Evolutionary conservation across 2,888 invertebrate species (phyloP).

Genomic region (Coelinius sp.): DNA sequence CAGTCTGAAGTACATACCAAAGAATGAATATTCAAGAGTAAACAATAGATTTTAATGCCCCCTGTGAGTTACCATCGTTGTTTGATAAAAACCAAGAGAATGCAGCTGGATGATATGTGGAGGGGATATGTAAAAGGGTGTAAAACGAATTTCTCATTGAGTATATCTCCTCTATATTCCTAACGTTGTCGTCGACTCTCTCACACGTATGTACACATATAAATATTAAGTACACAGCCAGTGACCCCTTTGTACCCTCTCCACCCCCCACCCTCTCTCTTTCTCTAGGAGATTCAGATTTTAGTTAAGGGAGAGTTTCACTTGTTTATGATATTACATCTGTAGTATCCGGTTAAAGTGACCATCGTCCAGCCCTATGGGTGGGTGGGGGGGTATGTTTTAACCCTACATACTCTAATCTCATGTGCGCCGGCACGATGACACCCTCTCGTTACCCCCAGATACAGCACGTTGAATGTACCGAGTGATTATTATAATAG

Average conservation of each 20-base stretch:
- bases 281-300: not conserved
- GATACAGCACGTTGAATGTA: constrained; percentile 69
- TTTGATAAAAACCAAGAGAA: constrained; percentile 36
- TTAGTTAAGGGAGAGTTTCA: not conserved
- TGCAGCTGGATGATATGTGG: constrained; percentile 21
- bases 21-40: constrained; percentile 67
- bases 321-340: constrained; percentile 67
- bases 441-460: constrained; percentile 51
- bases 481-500: constrained; percentile 50
- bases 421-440: constrained; percentile 52
- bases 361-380: constrained; percentile 51
- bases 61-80: constrained; percentile 31
- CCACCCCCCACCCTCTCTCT: not conserved
- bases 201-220: constrained; percentile 13
- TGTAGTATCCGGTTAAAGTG: constrained; percentile 63
- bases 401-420: constrained; percentile 55
- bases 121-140: constrained; percentile 15
- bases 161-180: not conserved
- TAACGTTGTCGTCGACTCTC: not conserved
- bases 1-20: constrained; percentile 39
- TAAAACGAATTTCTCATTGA: constrained; percentile 20
- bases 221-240: constrained; percentile 4
- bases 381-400: not conserved
- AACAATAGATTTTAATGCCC: constrained; percentile 50
- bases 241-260: not conserved